Evolutionary conservation across 2,888 invertebrate species (phyloP).

Genomic region (Platerodrilus igneus): DNA sequence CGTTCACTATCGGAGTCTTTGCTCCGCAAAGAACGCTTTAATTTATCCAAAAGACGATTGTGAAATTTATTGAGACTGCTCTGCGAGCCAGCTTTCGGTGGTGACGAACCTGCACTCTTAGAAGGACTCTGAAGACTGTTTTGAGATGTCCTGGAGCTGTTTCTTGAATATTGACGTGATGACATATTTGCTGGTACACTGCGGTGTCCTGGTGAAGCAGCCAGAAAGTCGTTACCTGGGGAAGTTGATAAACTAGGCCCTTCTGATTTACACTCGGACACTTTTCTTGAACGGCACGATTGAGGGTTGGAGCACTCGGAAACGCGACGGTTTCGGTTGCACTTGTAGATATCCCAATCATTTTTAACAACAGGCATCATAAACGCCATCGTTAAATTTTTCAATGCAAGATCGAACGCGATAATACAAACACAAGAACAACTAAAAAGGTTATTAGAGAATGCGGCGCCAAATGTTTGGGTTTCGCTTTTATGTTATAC

Average conservation of each 20-base stretch:
- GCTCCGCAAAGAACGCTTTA: slow-evolving; percentile 65
- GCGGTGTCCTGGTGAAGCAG: slow-evolving; percentile 57
- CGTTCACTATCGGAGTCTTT: slow-evolving; percentile 40
- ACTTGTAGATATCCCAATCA: slow-evolving; percentile 90
- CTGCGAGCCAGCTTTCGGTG: slow-evolving; percentile 57
- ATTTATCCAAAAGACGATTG: slow-evolving; percentile 72
- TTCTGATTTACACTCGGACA: slow-evolving; percentile 71
- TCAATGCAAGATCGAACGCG: not conserved
- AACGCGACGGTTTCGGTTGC: slow-evolving; percentile 68
- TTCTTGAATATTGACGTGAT: slow-evolving; percentile 52
- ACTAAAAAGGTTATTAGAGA: not conserved
- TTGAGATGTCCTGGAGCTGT: slow-evolving; percentile 60
- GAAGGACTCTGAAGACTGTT: slow-evolving; percentile 61
- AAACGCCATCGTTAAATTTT: slow-evolving; percentile 69
- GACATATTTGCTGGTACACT: slow-evolving; percentile 63
- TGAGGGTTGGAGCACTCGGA: slow-evolving; percentile 68
- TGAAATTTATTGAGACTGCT: slow-evolving; percentile 72
- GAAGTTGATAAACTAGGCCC: slow-evolving; percentile 67
- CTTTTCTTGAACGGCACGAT: slow-evolving; percentile 63
- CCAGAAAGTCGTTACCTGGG: slow-evolving; percentile 57
- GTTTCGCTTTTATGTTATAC: slow-evolving; percentile 33
- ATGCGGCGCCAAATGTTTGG: slow-evolving; percentile 9
- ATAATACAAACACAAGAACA: not conserved
- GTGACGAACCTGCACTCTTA: slow-evolving; percentile 63
- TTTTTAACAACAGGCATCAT: slow-evolving; percentile 94